Conservation (phyloP, 2,797 vertebrate genomes). For the Premnoplex brunnescens region DNA sequence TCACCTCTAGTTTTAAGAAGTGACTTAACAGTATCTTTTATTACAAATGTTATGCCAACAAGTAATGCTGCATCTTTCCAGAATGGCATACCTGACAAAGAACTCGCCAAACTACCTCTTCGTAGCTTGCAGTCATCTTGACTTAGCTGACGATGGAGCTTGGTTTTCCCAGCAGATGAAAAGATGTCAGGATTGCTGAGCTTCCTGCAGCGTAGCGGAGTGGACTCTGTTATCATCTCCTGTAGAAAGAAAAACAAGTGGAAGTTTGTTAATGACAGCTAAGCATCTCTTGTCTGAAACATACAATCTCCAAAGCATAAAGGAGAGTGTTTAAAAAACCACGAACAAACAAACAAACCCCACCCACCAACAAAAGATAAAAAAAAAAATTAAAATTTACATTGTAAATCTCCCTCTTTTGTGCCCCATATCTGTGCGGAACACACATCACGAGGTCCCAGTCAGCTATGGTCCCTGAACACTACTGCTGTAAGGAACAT, state of each 20-base stretch:
- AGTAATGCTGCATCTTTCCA: neutral
- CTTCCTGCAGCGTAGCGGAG: constrained; percentile 90
- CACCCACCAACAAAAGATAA: neutral
- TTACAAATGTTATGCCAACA: neutral
- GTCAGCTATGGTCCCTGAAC: neutral
- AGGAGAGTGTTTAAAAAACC: neutral
- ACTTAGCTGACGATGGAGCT: constrained; percentile 92
- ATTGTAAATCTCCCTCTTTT: neutral
- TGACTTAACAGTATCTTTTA: neutral
- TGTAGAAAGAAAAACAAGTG: constrained; percentile 51
- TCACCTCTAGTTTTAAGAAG: neutral
- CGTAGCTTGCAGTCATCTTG: constrained; percentile 90
- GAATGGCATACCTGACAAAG: constrained; percentile 84
- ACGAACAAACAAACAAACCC: neutral
- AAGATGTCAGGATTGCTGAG: constrained; percentile 95
- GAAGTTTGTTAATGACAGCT: neutral
- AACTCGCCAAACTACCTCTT: constrained; percentile 87
- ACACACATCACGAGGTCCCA: neutral
- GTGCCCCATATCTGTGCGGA: neutral
- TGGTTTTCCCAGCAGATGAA: constrained; percentile 87
- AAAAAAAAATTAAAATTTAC: neutral
- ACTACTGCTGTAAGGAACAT: neutral
- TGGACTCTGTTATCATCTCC: constrained; percentile 82
- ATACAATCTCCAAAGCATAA: neutral
- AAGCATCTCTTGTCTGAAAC: neutral